These are phyloP conservation scores for Falco punctatus DNA, from an alignment of 2,113 vertebrate species.

Conservation along the genomic window DNA sequence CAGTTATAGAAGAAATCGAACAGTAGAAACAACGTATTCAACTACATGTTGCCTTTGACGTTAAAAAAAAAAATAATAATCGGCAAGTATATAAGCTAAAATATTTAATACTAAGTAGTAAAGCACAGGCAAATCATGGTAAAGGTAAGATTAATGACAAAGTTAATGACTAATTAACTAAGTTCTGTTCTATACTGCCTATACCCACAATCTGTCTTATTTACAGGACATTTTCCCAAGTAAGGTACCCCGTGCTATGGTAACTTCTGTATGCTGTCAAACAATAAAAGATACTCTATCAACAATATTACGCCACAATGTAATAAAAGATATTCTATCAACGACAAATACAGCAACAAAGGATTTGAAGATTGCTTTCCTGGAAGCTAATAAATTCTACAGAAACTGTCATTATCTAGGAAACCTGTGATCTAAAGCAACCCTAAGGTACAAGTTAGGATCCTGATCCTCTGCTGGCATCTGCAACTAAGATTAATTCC, in stretches of 20 bases:
- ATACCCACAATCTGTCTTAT: fast-evolving
- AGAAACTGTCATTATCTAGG: not conserved
- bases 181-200: not conserved
- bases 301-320: not conserved
- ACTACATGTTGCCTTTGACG: fast-evolving
- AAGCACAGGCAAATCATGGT: not conserved
- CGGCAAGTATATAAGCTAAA: not conserved
- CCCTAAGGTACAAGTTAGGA: not conserved
- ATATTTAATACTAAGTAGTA: not conserved
- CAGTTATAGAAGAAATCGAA: fast-evolving
- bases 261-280: not conserved
- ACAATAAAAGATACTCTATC: not conserved
- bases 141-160: not conserved
- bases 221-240: not conserved
- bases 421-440: not conserved
- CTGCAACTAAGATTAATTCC: not conserved
- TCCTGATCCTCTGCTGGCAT: not conserved
- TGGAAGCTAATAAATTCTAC: not conserved
- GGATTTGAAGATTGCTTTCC: not conserved
- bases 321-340: not conserved
- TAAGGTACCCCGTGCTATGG: not conserved
- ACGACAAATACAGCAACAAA: not conserved
- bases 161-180: not conserved
- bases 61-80: not conserved
- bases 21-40: fast-evolving